A percentile compares a stretch with the other conserved stretches of the same genome.
phyloP scores from a whole-genome alignment of 1,140 invertebrate species.

The Drosophila seguyi region DNA sequence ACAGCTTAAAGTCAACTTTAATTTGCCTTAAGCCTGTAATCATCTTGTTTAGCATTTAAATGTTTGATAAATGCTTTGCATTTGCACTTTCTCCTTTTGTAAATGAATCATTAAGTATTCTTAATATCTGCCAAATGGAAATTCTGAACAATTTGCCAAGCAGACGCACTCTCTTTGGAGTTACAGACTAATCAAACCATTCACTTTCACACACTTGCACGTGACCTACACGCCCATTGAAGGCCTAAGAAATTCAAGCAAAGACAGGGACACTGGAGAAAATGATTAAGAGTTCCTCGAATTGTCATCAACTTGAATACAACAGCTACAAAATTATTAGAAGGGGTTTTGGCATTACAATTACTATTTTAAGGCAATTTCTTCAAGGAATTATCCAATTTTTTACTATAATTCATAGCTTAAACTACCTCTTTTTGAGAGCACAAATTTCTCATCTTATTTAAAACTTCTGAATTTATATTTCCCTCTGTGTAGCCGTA shows the following conservation, averaged over 20 bases:
- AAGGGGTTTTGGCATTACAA: neutral
- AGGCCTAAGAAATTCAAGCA: constrained; percentile 2
- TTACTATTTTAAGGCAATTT: neutral
- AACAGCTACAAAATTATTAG: neutral
- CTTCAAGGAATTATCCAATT: neutral
- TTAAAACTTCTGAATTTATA: too few species aligned
- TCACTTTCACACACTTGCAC: constrained; percentile 70
- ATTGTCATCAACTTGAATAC: neutral
- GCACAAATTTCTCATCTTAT: rapidly evolving
- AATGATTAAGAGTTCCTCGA: neutral
- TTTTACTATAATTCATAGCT: too few species aligned
- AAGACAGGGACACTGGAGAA: constrained; percentile 5
- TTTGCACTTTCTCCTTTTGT: neutral
- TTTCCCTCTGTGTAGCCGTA: neutral
- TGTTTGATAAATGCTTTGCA: constrained; percentile 3
- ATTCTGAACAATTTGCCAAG: constrained; percentile 9
- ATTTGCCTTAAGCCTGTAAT: constrained; percentile 4
- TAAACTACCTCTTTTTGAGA: neutral
- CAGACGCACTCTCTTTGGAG: constrained; percentile 3
- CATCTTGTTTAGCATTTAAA: constrained; percentile 6
- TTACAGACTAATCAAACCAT: constrained; percentile 57
- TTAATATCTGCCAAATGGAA: neutral
- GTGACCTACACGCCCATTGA: constrained; percentile 40
- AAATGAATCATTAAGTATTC: constrained; percentile 11
- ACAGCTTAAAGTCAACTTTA: constrained; percentile 4